These are phyloP conservation scores for Dasypus novemcinctus DNA, from an alignment of 2,113 vertebrate species.

Conservation along the genomic window DNA sequence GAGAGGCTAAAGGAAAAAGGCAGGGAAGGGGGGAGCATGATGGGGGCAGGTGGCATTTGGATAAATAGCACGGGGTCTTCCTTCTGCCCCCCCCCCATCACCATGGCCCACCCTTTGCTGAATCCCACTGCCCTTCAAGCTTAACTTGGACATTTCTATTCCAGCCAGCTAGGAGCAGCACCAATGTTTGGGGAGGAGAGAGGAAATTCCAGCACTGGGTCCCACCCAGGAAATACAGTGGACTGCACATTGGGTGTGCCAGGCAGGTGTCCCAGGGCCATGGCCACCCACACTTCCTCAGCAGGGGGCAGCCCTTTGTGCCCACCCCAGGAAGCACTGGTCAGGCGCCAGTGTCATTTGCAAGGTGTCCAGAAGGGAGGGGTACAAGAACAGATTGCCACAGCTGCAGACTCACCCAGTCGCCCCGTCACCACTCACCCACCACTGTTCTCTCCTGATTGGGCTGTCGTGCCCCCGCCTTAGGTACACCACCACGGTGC, in stretches of 20 bases:
- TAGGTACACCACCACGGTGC: too few species aligned
- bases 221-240: too few species aligned
- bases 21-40: too few species aligned
- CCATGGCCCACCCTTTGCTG: background rate
- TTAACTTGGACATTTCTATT: background rate
- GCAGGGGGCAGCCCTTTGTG: background rate
- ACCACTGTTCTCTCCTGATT: background rate
- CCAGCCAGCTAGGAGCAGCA: background rate
- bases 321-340: background rate
- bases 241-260: background rate
- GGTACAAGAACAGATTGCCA: background rate
- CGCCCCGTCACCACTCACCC: background rate
- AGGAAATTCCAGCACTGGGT: background rate
- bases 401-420: background rate
- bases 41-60: background rate
- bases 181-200: background rate
- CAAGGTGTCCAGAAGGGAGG: background rate
- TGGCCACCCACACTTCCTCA: background rate
- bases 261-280: rapidly evolving
- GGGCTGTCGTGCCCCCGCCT: too few species aligned
- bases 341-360: background rate
- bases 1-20: background rate
- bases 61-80: too few species aligned
- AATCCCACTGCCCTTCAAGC: background rate
- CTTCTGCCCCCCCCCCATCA: too few species aligned